These are phyloP conservation scores for Poecilus cupreus DNA, from an alignment of 2,888 invertebrate species.

Conservation along the genomic window DNA sequence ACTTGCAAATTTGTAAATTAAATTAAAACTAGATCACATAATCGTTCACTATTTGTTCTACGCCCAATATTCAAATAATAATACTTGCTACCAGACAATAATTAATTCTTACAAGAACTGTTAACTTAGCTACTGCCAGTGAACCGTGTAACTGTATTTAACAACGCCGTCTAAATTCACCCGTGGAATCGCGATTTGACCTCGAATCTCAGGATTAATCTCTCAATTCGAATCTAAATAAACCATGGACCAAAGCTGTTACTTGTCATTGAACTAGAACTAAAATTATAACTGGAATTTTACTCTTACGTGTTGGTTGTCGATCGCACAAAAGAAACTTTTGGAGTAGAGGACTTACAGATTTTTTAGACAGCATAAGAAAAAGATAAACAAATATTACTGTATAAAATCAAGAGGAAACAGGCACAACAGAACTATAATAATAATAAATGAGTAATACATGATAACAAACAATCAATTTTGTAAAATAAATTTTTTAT, in stretches of 20 bases:
- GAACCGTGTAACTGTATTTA: neutral
- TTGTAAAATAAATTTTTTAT: no score
- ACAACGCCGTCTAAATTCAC: neutral
- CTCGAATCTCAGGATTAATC: slow-evolving; percentile 24
- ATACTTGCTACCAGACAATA: neutral
- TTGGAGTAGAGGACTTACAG: no score
- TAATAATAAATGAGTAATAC: no score
- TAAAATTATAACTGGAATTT: neutral
- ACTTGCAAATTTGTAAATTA: no score
- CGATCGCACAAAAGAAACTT: no score
- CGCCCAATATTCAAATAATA: slow-evolving; percentile 3
- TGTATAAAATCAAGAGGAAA: no score
- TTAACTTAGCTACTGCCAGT: neutral
- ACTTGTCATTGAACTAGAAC: neutral
- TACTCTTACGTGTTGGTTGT: no score
- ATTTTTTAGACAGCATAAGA: no score
- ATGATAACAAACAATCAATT: no score
- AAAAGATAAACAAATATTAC: no score
- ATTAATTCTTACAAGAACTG: slow-evolving; percentile 14
- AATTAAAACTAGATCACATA: neutral
- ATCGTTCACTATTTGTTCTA: neutral
- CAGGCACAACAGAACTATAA: no score
- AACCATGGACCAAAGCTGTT: slow-evolving; percentile 5
- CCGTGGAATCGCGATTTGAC: slow-evolving; percentile 3
- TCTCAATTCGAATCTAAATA: slow-evolving; percentile 35